Evolutionary conservation across 2,113 vertebrate species (phyloP).

Genomic region (Felis chaus): DNA sequence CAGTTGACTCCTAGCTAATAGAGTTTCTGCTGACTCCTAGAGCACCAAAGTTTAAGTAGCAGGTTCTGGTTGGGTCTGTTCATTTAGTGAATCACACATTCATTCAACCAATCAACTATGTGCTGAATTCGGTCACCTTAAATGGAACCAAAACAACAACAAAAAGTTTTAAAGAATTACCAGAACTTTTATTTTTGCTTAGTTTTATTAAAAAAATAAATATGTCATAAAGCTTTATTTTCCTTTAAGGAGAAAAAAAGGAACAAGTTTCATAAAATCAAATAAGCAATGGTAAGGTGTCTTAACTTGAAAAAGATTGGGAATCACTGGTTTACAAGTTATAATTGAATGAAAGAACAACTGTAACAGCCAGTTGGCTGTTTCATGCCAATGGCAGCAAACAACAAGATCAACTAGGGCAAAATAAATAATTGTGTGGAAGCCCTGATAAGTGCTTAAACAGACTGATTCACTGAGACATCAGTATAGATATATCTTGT

Average conservation of each 20-base stretch:
- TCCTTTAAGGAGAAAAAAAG: slow-evolving; percentile 67
- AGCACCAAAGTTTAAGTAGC: neutral
- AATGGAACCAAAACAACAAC: slow-evolving; percentile 52
- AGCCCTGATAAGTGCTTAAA: slow-evolving; percentile 77
- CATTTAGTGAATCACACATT: neutral
- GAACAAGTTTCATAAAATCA: slow-evolving; percentile 76
- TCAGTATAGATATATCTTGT: slow-evolving; percentile 59
- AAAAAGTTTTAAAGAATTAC: slow-evolving; percentile 71
- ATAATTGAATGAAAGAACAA: slow-evolving; percentile 48
- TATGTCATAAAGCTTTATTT: slow-evolving; percentile 80
- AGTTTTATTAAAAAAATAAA: slow-evolving; percentile 84
- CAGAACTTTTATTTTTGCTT: slow-evolving; percentile 81
- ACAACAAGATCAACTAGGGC: slow-evolving; percentile 62
- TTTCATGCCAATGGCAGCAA: slow-evolving; percentile 64
- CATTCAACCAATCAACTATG: neutral
- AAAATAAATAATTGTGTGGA: slow-evolving; percentile 75
- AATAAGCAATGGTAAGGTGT: slow-evolving; percentile 72
- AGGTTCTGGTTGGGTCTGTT: slow-evolving; percentile 1
- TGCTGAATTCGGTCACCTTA: neutral
- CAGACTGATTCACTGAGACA: slow-evolving; percentile 59
- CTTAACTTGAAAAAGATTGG: slow-evolving; percentile 67
- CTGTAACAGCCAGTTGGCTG: slow-evolving; percentile 46
- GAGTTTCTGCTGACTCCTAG: neutral
- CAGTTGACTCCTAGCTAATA: neutral
- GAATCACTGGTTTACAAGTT: slow-evolving; percentile 71